Base-by-base conservation (phyloP, 2,888 invertebrate genomes). In the Augochlorella aurata region DNA sequence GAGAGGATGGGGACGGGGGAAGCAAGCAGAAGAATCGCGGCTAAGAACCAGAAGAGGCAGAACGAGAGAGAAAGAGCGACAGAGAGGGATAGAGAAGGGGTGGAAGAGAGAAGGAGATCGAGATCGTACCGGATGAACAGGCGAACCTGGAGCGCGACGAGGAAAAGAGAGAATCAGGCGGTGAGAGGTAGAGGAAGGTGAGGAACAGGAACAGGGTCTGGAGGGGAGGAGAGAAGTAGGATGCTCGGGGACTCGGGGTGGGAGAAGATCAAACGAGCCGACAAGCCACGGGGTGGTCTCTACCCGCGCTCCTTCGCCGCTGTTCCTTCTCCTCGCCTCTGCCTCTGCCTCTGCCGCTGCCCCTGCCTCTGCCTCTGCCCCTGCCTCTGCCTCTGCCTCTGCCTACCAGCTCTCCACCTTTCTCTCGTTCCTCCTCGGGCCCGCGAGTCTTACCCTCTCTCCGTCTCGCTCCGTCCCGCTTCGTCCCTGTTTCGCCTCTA, bases 231-330 rank as follows among this genome's bases (percentile, higher is more conserved):
- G 21, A 63, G 63, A 38, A 49, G 71, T 85, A 79, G 81, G 74
- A 82, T 81, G 80, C 38, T 21, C 72, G 75, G 83, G 88, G 92
- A 79, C 38, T 21, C 72, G 75, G 83, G 88, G 92, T 92, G 92
- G 92, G 92, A 91, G 92, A 92, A 93, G 92, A 93, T 93, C 92
- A 93, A 93, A 93, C 90, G 93, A 92, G 92, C 93, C 93, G 93
- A 92, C 93, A 87, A 92, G 90, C 93, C 93, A 93, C 93, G 93
- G 93, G 93, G 93, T 93, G 92, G 93, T 93, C 93, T 92, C 91
- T 90, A 90, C 90, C 91, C 90, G 89, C 90, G 88, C 89, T 89
- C 89, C 89, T 89, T 89, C 88, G 78, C 87, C 87, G 83, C 82
- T 84, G 83, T 85, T 84, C 83, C 84, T 84, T 83, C 84, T 84